Evolutionary conservation across 2,113 vertebrate species (phyloP), one percentile per base, ranked within the genome.

Genomic region (Pyrgilauda ruficollis): DNA sequence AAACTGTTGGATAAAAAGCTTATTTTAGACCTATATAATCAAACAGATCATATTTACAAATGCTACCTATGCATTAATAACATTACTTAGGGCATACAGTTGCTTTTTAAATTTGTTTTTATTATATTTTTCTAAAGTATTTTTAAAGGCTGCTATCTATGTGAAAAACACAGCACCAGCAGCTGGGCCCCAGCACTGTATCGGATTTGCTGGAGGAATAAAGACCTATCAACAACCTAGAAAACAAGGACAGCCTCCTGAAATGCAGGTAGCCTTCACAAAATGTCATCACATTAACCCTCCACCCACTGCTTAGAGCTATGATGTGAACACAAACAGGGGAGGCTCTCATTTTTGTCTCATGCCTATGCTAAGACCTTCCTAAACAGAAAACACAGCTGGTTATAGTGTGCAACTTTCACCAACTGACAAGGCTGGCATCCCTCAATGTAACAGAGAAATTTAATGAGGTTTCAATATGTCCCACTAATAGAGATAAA

Each of bases 391-490:
- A 83, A 94, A 70, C 59, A 64, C 87, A 95, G 74, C 91, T 95
- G 93, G 87, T 73, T 87, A 41, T 39, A 74, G 75, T 2, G 22
- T 56, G 43, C 55, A 66, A 9, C 37, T 76, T 94, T 55, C 85
- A 95, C 68, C 83, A 92, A 11, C 75, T 44, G 61, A 88, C 85
- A 94, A 53, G 88, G 52, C 64, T 94, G 92, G 88, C 93, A 96
- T 22, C 37, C 12, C 83, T 90, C 7, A 7, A 27, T 61, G 28
- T 19, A 67, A 91, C 24, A 62, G 50, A 52, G 76, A 78, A 92
- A 93, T 94, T 93, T 95, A 93, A 89, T 94, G 88, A 95, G 83
- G 68, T 92, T 87, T 95, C 88, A 90, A 56, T 93, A 93, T 92
- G 83, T 94, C 90, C 92, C 5, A 8, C 73, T 90, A 78, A 86